phyloP scores from a whole-genome alignment of 2,113 vertebrate genomes.

The Suncus etruscus region DNA sequence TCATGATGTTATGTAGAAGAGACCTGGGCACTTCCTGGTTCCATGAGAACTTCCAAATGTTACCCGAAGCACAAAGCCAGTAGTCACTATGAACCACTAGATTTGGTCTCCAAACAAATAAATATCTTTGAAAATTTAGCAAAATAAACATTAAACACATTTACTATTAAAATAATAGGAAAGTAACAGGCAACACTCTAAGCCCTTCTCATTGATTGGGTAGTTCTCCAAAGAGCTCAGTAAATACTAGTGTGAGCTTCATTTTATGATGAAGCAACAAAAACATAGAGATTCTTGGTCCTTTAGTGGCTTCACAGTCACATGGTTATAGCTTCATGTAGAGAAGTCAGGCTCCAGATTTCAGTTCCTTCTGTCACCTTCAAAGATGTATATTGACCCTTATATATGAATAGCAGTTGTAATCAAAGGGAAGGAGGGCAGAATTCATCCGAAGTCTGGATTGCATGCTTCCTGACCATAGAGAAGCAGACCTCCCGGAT shows the following conservation, averaged over 20 bases:
- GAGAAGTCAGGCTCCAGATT: background rate
- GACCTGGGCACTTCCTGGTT: no score
- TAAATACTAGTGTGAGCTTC: background rate
- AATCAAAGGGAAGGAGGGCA: background rate
- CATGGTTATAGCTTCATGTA: background rate
- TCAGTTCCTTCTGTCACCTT: background rate
- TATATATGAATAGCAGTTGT: background rate
- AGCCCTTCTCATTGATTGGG: no score
- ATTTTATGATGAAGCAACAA: background rate
- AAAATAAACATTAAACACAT: no score
- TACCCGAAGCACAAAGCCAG: no score
- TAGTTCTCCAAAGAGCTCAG: background rate
- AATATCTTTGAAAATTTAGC: no score
- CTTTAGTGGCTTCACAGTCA: background rate
- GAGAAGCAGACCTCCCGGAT: background rate
- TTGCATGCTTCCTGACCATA: background rate
- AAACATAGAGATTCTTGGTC: background rate
- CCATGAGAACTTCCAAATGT: no score
- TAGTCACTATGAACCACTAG: no score
- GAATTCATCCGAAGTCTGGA: background rate
- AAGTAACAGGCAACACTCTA: no score
- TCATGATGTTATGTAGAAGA: no score
- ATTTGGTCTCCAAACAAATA: no score
- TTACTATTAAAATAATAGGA: no score
- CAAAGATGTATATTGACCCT: background rate